Conservation (phyloP, 2,888 invertebrate genomes). For the Ectemnius continuus region DNA sequence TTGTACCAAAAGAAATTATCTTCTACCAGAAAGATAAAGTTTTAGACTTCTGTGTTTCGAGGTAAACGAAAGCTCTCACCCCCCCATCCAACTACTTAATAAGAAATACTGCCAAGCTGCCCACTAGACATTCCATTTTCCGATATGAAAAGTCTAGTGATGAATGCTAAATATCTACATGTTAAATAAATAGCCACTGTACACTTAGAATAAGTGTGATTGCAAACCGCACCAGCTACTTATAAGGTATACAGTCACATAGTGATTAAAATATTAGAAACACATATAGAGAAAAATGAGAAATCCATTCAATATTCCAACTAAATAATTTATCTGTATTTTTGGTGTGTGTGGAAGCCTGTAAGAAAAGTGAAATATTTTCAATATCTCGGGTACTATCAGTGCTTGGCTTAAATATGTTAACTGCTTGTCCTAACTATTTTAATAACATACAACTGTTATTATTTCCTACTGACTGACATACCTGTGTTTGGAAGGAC, state of each 20-base stretch:
- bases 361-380: constrained; percentile 22
- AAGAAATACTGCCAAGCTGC: no score
- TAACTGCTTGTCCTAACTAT: not conserved
- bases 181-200: no score
- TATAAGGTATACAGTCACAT: not conserved
- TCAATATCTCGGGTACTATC: not conserved
- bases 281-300: constrained; percentile 69
- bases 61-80: no score
- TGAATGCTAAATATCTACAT: no score
- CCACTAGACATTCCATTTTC: no score
- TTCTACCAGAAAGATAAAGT: no score
- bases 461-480: constrained; percentile 33
- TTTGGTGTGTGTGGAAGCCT: constrained; percentile 51
- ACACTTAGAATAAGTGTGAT: constrained; percentile 9
- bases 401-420: not conserved
- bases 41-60: no score
- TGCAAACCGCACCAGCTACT: not conserved
- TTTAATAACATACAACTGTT: constrained; percentile 5
- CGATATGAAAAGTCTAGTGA: no score
- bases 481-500: constrained; percentile 79
- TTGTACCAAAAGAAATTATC: no score
- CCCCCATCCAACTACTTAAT: no score
- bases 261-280: constrained; percentile 40
- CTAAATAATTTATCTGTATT: constrained; percentile 68
- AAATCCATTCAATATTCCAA: constrained; percentile 67